Evolutionary conservation across 2,113 vertebrate genomes (phyloP).

Genomic region (Scopus umbretta): DNA sequence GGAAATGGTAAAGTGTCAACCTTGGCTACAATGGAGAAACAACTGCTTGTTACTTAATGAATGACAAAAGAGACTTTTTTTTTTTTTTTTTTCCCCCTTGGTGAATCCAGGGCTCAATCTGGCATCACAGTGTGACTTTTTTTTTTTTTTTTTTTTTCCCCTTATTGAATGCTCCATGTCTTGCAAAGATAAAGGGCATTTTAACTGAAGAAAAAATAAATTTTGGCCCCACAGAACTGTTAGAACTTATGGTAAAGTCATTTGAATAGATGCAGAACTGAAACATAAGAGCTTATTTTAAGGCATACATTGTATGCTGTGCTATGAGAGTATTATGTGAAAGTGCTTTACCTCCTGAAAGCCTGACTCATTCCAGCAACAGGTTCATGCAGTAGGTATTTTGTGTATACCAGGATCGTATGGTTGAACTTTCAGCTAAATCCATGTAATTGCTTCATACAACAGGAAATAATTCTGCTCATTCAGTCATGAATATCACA

Average conservation of each 20-base stretch:
- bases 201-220: background rate
- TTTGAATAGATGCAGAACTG: background rate
- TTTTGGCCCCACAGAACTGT: background rate
- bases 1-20: background rate
- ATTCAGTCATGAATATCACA: background rate
- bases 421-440: background rate
- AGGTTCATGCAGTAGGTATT: background rate
- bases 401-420: background rate
- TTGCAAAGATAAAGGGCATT: background rate
- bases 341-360: background rate
- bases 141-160: background rate
- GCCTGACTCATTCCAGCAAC: background rate
- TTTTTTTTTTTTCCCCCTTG: background rate
- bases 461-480: background rate
- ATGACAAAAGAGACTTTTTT: background rate
- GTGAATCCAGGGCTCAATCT: background rate
- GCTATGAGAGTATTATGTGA: background rate
- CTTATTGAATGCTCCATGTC: background rate
- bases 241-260: background rate
- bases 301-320: background rate
- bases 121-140: background rate
- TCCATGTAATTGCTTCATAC: background rate
- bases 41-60: background rate
- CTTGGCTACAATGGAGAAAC: background rate
- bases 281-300: background rate